phyloP scores from a whole-genome alignment of 2,888 invertebrate species.

The Invenusta paracnida region DNA sequence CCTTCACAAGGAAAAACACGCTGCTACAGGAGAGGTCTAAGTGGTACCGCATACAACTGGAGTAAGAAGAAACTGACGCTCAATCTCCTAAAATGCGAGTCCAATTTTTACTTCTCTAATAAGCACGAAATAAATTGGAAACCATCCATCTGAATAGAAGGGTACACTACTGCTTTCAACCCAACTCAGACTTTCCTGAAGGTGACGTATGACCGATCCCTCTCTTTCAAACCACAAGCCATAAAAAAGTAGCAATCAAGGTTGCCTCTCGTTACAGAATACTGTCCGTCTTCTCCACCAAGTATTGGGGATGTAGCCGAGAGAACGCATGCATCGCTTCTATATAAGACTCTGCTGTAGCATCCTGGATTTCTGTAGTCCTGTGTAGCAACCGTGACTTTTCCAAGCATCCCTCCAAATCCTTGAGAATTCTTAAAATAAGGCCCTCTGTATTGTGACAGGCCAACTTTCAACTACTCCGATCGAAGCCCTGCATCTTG shows the following conservation, averaged over 20 bases:
- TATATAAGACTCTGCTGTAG: neutral
- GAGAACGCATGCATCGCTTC: neutral
- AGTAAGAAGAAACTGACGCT: neutral
- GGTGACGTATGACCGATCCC: neutral
- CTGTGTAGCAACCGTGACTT: neutral
- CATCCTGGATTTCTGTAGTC: neutral
- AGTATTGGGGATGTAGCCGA: neutral
- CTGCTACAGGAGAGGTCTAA: neutral
- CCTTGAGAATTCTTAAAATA: neutral
- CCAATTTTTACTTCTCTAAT: neutral
- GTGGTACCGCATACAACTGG: neutral
- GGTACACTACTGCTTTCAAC: neutral
- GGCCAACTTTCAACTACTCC: neutral
- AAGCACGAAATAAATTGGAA: neutral
- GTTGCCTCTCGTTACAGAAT: neutral
- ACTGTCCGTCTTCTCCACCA: neutral
- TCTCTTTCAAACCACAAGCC: neutral
- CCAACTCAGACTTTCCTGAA: neutral
- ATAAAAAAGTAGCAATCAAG: neutral
- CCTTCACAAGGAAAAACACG: neutral
- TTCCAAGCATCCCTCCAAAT: neutral
- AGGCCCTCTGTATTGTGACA: neutral
- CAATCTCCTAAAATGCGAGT: neutral
- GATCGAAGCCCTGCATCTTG: neutral
- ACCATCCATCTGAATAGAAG: neutral